These are phyloP conservation scores for Cynoglossus semilaevis DNA, from an alignment of 2,113 vertebrate species.

Conservation along the genomic window DNA sequence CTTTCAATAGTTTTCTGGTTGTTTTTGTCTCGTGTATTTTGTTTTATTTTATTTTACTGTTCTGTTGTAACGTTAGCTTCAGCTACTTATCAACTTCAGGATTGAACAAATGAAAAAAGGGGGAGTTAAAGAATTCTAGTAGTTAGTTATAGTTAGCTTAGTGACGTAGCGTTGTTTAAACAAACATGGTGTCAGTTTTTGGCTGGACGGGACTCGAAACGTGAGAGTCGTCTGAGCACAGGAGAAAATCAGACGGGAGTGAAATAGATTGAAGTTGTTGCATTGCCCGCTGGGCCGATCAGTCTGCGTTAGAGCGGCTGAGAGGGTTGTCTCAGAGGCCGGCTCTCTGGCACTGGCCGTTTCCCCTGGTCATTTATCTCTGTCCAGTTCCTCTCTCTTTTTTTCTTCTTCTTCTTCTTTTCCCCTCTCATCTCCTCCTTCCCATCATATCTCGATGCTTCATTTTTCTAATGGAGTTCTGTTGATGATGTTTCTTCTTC, in stretches of 20 bases:
- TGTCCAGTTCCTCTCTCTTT: conserved; percentile 58
- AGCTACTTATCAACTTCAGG: too few species aligned
- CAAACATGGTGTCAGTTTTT: too few species aligned
- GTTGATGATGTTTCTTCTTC: conserved; percentile 51
- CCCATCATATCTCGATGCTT: conserved; percentile 53
- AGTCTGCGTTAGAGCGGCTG: conserved; percentile 64
- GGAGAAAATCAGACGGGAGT: conserved; percentile 23
- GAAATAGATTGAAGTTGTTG: conserved; percentile 32
- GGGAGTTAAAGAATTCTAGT: too few species aligned
- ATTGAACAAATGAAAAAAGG: too few species aligned
- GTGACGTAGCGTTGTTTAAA: too few species aligned
- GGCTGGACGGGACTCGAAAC: too few species aligned
- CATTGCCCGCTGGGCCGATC: conserved; percentile 55
- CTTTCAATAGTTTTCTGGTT: too few species aligned
- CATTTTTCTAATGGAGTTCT: conserved; percentile 38
- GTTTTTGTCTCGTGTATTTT: conserved; percentile 15
- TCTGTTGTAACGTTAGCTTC: too few species aligned
- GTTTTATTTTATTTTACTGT: neutral
- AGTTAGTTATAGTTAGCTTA: too few species aligned
- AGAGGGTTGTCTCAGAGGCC: conserved; percentile 58
- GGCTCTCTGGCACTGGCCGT: conserved; percentile 54
- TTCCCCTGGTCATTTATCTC: conserved; percentile 68
- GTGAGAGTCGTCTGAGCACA: too few species aligned
- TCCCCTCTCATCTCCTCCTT: conserved; percentile 37
- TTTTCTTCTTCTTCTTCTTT: conserved; percentile 14